phyloP scores from a whole-genome alignment of 2,113 vertebrate genomes.

The Charina bottae region DNA sequence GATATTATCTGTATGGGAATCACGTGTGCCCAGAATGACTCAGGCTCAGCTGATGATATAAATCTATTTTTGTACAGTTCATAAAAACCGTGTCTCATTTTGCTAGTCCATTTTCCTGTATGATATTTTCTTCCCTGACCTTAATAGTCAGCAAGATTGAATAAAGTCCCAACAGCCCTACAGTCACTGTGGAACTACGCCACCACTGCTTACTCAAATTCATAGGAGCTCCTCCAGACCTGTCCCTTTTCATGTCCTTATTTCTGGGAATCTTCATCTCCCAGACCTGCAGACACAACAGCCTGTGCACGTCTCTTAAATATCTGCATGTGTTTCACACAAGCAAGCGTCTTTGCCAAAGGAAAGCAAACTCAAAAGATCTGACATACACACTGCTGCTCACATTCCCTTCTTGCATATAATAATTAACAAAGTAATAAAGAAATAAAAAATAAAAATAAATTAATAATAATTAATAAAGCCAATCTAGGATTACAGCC shows the following conservation, averaged over 20 bases:
- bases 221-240: too few species aligned
- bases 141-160: not conserved
- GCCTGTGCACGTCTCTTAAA: not conserved
- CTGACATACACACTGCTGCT: not conserved
- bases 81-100: not conserved
- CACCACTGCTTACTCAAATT: not conserved
- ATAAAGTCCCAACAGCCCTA: not conserved
- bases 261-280: not conserved
- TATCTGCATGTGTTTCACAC: not conserved
- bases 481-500: not conserved
- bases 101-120: not conserved
- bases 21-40: not conserved
- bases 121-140: not conserved
- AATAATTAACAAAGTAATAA: too few species aligned
- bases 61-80: not conserved
- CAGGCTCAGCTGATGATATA: slow-evolving; percentile 8
- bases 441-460: too few species aligned
- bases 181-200: not conserved
- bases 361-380: not conserved
- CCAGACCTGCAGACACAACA: not conserved
- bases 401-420: not conserved
- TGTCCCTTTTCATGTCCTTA: not conserved
- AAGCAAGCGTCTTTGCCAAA: not conserved
- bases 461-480: not conserved
- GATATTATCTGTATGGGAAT: not conserved